Percentiles rank a stretch among this genome's conserved stretches.
Conservation (phyloP, 2,113 vertebrate species). For the Todiramphus saurophagus region DNA sequence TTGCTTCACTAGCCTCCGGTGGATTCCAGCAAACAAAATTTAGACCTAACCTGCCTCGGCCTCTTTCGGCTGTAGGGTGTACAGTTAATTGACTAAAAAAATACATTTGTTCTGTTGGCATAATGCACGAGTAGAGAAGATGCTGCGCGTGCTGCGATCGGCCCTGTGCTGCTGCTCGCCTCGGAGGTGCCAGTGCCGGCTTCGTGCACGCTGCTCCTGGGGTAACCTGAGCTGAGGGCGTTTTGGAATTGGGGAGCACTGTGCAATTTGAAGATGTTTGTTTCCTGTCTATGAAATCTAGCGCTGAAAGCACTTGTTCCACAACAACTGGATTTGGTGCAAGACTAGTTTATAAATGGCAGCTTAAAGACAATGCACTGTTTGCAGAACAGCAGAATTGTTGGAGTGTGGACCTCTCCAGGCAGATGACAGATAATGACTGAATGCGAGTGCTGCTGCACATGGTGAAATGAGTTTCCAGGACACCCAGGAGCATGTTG, state of each 20-base stretch:
- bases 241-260: neutral
- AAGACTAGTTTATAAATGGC: neutral
- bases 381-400: neutral
- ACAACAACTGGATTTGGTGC: neutral
- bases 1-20: neutral
- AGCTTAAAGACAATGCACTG: neutral
- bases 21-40: conserved; percentile 19
- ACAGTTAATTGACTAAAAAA: conserved; percentile 17
- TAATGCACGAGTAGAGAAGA: neutral
- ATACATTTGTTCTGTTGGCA: neutral
- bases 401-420: neutral
- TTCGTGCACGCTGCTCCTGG: neutral
- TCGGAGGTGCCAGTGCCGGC: neutral
- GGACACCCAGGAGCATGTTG: neutral
- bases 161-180: neutral
- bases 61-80: neutral
- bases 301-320: neutral
- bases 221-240: neutral
- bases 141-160: neutral
- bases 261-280: neutral
- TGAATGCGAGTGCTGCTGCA: neutral
- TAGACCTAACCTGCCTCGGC: neutral
- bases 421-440: neutral
- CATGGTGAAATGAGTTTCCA: neutral
- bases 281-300: neutral